These are phyloP conservation scores for Phaedon cochleariae DNA, from an alignment of 2,888 invertebrate genomes.

Conservation along the genomic window DNA sequence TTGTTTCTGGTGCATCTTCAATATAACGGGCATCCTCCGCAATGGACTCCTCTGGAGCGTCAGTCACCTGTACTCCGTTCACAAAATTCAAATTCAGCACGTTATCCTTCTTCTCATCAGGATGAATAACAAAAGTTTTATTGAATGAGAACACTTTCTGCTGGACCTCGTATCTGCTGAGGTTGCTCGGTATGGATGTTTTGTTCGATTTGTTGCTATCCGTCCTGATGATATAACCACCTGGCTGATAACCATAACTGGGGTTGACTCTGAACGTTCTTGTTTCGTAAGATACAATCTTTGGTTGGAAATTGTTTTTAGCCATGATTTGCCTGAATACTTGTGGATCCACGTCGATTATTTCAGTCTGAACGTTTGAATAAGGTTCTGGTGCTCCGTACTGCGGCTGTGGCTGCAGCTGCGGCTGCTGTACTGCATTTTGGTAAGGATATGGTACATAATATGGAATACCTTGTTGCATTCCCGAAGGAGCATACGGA, in stretches of 20 bases:
- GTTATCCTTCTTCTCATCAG: slow-evolving; percentile 21
- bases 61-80: slow-evolving; percentile 44
- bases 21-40: not conserved
- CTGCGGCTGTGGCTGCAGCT: not conserved
- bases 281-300: slow-evolving; percentile 18
- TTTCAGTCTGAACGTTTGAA: slow-evolving; percentile 46
- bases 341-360: slow-evolving; percentile 46
- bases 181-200: slow-evolving; percentile 13
- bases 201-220: slow-evolving; percentile 22
- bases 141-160: slow-evolving; percentile 27
- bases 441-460: not conserved
- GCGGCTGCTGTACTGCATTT: not conserved
- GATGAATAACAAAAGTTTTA: slow-evolving; percentile 32
- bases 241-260: slow-evolving; percentile 2
- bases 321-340: slow-evolving; percentile 29
- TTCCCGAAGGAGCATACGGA: not conserved
- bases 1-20: slow-evolving; percentile 3
- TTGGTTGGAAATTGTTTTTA: slow-evolving; percentile 8
- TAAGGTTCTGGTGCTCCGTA: slow-evolving; percentile 34
- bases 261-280: not conserved
- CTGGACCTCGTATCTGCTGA: slow-evolving; percentile 20
- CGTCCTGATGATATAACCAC: slow-evolving; percentile 18
- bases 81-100: slow-evolving; percentile 43
- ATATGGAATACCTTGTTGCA: not conserved
- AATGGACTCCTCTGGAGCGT: slow-evolving; percentile 7